These are phyloP conservation scores for Hirundichthys speculiger DNA, from an alignment of 2,113 vertebrate genomes.

Conservation along the genomic window DNA sequence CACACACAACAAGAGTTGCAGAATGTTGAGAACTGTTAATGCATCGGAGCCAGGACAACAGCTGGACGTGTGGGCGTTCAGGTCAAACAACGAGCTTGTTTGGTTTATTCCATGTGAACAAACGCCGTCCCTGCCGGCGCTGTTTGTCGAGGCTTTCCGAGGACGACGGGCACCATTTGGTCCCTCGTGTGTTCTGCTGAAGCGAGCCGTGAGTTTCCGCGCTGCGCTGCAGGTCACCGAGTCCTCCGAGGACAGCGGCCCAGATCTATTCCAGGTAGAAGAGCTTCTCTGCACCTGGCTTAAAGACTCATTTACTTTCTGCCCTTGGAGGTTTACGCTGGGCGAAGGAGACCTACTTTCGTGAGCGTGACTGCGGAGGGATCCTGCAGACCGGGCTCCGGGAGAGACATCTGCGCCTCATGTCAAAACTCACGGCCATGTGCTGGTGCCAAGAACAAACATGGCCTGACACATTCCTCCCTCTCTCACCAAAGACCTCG, in stretches of 20 bases:
- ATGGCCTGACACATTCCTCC: conserved; percentile 64
- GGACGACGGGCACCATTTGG: conserved; percentile 9
- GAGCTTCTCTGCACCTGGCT: conserved; percentile 52
- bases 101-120: conserved; percentile 29
- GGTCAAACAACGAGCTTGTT: conserved; percentile 35
- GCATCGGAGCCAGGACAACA: conserved; percentile 34
- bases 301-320: conserved; percentile 61
- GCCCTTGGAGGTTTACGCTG: conserved; percentile 54
- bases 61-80: conserved; percentile 57
- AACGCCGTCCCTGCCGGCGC: conserved; percentile 13
- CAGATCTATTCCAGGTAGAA: conserved; percentile 68
- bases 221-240: conserved; percentile 17
- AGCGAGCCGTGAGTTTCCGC: not conserved
- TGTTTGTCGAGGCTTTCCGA: not conserved
- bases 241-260: conserved; percentile 40
- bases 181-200: not conserved
- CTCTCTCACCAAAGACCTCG: conserved; percentile 15
- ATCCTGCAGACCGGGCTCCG: conserved; percentile 15
- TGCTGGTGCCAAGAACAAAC: conserved; percentile 68
- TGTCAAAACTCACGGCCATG: conserved; percentile 70
- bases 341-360: conserved; percentile 56
- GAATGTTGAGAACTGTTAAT: conserved; percentile 24
- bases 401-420: conserved; percentile 24
- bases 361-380: conserved; percentile 39
- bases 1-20: conserved; percentile 24